These are phyloP conservation scores for Artibeus lituratus DNA, from an alignment of 2,797 vertebrate genomes.

Conservation along the genomic window DNA sequence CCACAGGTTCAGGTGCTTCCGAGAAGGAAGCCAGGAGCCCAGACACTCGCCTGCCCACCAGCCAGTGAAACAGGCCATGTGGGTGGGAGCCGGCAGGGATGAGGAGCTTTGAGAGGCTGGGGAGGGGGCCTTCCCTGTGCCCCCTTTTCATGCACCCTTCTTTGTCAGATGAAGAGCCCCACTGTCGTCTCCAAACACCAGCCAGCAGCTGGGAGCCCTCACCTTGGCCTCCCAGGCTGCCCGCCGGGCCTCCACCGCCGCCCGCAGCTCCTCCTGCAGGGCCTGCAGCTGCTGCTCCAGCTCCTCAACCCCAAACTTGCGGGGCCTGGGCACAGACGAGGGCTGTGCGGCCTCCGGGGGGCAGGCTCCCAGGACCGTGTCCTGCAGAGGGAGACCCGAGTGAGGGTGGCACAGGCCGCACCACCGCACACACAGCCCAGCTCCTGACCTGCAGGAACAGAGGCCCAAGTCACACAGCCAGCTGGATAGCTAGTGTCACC, in stretches of 20 bases:
- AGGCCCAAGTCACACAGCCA: neutral
- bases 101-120: neutral
- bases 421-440: neutral
- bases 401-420: neutral
- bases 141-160: neutral
- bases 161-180: accelerated
- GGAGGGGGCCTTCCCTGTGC: accelerated
- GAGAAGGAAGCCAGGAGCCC: neutral
- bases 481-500: neutral
- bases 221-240: conserved; percentile 49
- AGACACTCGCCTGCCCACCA: neutral
- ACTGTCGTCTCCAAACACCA: accelerated
- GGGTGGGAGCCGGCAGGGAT: too few species aligned
- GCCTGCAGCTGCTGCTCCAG: neutral
- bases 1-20: neutral
- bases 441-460: accelerated
- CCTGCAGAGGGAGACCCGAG: conserved; percentile 39
- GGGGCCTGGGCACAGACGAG: neutral
- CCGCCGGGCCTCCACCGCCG: neutral
- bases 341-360: neutral
- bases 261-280: conserved; percentile 25
- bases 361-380: conserved; percentile 46
- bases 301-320: accelerated
- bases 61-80: neutral
- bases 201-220: neutral